Base-by-base conservation (phyloP, 2,888 invertebrate species). In the Cyaniris semiargus region DNA sequence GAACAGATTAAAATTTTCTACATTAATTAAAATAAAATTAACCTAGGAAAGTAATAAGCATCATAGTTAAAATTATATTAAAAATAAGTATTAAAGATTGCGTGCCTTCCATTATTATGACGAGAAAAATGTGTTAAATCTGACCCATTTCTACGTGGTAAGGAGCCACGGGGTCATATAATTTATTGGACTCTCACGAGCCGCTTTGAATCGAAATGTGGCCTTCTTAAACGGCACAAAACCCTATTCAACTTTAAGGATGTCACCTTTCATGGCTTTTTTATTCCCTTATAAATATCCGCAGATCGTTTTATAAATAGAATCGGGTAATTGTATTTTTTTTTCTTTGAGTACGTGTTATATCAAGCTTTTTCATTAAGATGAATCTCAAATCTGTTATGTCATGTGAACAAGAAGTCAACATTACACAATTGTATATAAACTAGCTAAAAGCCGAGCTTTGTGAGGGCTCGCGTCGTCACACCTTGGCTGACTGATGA, bases 121-220 rank as follows among this genome's bases (percentile, higher is more conserved):
- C 27, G 27, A 15, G 27, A 66, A 66, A 60, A 60, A 60, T 23
- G 23, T 60, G 23, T 60, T 60, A 23, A 31, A 15, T 27, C 27
- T 66, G 31, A 66, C 66, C 27, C 18, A 23, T 66, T 66, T 27
- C 15, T 27, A 66, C 66, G 27, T 31, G 27, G 23, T 74, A 53
- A 74, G 48, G 74, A 72, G 48, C 10, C 48, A 48, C 44, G 15
- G 48, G 74, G 74, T 71, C n/a, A 38, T 38, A 27, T 74, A 38
- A 74, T 74, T 74, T 74, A 74, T 74, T 48, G 27, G 74, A 74
- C 74, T 53, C 74, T 74, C 48, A 21, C 53, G 53, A 53, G 27
- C 6, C 53, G 53, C 27, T 53, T 15, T 48, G 74, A 74, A 74
- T 74, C 74, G 27, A 74, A 74, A 74, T 74, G 74, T 48, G n/a